Conservation (phyloP, 2,888 invertebrate genomes). For the Xestia ashworthii region DNA sequence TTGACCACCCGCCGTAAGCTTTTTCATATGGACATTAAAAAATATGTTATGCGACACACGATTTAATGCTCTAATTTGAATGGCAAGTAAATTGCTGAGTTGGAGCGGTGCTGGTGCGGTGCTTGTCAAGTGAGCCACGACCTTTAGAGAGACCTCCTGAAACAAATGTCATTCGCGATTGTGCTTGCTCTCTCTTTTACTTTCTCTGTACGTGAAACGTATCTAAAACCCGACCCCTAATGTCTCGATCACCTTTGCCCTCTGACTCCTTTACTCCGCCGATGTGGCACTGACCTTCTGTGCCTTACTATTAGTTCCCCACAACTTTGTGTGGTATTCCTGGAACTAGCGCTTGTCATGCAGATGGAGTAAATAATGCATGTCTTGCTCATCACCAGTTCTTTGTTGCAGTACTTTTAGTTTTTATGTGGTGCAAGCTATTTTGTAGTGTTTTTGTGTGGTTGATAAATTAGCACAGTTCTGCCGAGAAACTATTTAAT, state of each 20-base stretch:
- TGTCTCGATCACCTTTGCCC: not conserved
- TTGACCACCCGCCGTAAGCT: too few species aligned
- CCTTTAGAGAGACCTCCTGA: not conserved
- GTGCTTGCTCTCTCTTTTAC: not conserved
- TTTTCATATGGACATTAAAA: too few species aligned
- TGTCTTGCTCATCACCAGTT: constrained; percentile 40
- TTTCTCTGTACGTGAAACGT: not conserved
- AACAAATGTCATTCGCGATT: not conserved
- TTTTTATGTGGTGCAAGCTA: constrained; percentile 23
- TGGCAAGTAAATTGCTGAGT: too few species aligned
- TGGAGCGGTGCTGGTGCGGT: too few species aligned
- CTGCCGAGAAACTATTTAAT: not conserved
- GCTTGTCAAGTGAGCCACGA: too few species aligned
- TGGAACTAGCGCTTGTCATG: constrained; percentile 51
- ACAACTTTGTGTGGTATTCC: constrained; percentile 33
- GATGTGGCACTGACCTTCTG: constrained; percentile 15
- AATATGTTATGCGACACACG: too few species aligned
- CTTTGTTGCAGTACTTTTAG: constrained; percentile 28
- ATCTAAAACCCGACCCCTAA: not conserved
- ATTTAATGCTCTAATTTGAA: too few species aligned
- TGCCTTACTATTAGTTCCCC: not conserved
- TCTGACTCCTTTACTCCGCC: not conserved
- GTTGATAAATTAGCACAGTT: not conserved
- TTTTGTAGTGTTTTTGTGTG: not conserved
- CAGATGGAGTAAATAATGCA: constrained; percentile 61